Base-by-base conservation (phyloP, 2,888 invertebrate species). In the Tetragonisca angustula region DNA sequence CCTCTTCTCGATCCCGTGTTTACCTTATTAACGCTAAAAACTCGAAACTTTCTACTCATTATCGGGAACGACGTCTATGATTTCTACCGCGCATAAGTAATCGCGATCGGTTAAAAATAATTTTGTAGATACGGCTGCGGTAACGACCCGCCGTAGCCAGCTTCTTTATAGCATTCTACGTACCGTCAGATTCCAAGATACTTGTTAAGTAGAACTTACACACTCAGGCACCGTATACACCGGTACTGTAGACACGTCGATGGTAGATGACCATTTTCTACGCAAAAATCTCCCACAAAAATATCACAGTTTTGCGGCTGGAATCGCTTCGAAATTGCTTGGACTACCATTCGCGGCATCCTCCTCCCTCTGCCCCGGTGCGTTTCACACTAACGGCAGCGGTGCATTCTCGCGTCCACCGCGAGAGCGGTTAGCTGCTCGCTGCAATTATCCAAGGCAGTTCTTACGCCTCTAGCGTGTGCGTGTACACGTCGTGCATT, bases 381-480 rank as follows among this genome's bases (percentile, higher is more conserved):
- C 69, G 59, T 84, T 89, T 88, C 83, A 67, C 87, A 81, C 87
- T 73, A 56, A 71, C 76, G 50, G 72, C 76, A 36, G 77, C 76
- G 70, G 70, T 70, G 69, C 32, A 69, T 72, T 74, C 84, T 72
- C 80, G 70, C 69, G 75, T 79, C 69, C 75, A 64, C 49, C 70
- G 83, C 43, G 43, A 43, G 43, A 62, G 80, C 24, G 79, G 86
- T 84, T 86, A 64, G 79, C 83, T 77, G 73, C 75, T 79, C 76
- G 78, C 64, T 85, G 90, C 89, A 90, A 91, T 91, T 92, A 91
- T 91, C 90, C 87, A 79, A 82, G 87, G 85, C 88, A 79, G 86
- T 89, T 90, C 86, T 88, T 89, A 87, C 76, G 71, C 78, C 75
- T 75, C 65, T 75, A 61, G 76, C 80, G 76, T 79, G 81, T 81